Evolutionary conservation across 2,888 invertebrate species (phyloP), one percentile per base, ranked within the genome.

Genomic region (Rosalia funebris): DNA sequence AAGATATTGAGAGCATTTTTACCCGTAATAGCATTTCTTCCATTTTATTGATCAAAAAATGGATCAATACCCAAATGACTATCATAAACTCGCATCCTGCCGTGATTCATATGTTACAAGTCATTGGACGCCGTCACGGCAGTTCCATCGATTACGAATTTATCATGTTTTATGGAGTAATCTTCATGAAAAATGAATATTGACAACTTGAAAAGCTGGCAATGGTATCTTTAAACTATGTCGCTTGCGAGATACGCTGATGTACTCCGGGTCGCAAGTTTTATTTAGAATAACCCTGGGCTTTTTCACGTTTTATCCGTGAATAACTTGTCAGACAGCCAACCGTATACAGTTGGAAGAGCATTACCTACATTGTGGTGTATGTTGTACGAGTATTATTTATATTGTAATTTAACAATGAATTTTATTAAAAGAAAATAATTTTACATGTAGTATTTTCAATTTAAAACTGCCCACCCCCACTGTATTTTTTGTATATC

Each of bases 151-250:
- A 74, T 76, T 73, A 67, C 63, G 69, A 73, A 77, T 77, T 75
- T 76, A 78, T 79, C 77, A 77, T 74, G 71, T 74, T 79, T 79
- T 78, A 79, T 78, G 74, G 77, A 75, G 76, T 76, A 76, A 76
- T 80, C 79, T 74, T 71, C 71, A 72, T 80, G 79, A 80, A 76
- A 80, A 78, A 80, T 80, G 79, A 77, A 78, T 79, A 80, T 78
- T 77, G 78, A 80, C 78, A 76, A 76, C 71, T 73, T 63, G 61
- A 72, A 70, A 63, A 17, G 50, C 10, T 50, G 20, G 19, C 37
- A 50, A 25, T 14, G 14, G 50, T 39, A 25, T 39, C 39, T 50
- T 39, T 50, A 41, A 16, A 16, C 34, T 34, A n/a, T 34, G 34
- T 34, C 34, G 34, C 2, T 34, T 5, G 3, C 25, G 25, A 5